Base-by-base conservation (phyloP, 35 echinoderm and acorn worm species). In the Amphiura filiformis region DNA sequence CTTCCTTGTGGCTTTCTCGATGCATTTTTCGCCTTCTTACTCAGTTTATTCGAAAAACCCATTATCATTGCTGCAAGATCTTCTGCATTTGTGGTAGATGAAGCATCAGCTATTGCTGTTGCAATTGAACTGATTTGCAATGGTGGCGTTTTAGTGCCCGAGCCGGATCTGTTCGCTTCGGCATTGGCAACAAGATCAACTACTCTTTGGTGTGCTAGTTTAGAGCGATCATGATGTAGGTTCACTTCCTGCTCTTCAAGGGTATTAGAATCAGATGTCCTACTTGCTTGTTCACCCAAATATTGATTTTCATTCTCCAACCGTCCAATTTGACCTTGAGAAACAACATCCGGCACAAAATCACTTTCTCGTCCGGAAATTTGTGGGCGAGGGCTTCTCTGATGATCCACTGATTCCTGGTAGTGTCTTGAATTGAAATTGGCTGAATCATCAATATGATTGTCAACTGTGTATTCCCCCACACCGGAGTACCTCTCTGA, bases 61-160 rank as follows among this genome's bases (percentile, higher is more conserved):
- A 91, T 49, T n/a, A 95, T 87, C 84, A 91, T 82, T 47, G 42
- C 89, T 15, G 93, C 85, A 17, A 95, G 76, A 39, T 95, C 85
- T 37, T 91, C 49, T 0, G 93, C 85, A 32, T 88, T 85, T 4
- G 85, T 82, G 32, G 79, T 78, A 76, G 89, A 91, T 15, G 89
- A 90, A 37, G 88, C 85, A 39, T 80, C 65, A 35, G 81, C 84
- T 57, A 95, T 91, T 40, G 93, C 93, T 31, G 80, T 52, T 20
- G 93, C 83, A 76, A 95, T 91, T 17, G 86, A n/a, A 18, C 79
- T 91, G 15, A 88, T 84, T 23, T 83, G 56, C 11, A 95, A 38
- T 57, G 93, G 84, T 18, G 89, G 87, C n/a, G 87, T 86, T 34
- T 85, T 85, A 0, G 35, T 85, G 0, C 83, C 83, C 35, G 61